Conservation (phyloP, 2,888 invertebrate genomes). For the Lepetodrilus schrolli region DNA sequence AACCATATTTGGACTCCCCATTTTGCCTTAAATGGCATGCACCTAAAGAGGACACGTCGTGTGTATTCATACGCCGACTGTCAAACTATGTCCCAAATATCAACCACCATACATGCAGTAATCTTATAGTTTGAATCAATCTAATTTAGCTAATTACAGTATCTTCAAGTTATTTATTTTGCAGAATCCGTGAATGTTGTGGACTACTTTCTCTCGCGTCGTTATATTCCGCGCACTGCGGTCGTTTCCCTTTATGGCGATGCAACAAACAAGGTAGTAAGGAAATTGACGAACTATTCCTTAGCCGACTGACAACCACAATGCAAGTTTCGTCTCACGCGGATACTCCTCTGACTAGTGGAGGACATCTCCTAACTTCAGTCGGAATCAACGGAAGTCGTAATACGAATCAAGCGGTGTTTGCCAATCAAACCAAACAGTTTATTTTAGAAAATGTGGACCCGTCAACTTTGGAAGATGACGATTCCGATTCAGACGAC, state of each 20-base stretch:
- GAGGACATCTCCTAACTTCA: constrained; percentile 40
- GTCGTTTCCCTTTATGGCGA: constrained; percentile 49
- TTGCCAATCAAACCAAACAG: constrained; percentile 47
- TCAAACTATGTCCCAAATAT: constrained; percentile 22
- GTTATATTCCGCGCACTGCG: background rate
- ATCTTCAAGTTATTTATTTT: background rate
- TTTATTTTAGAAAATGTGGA: constrained; percentile 65
- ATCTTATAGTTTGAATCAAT: no score
- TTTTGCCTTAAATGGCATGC: constrained; percentile 59
- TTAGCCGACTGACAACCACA: constrained; percentile 43
- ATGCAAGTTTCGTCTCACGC: constrained; percentile 39
- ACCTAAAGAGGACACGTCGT: constrained; percentile 20
- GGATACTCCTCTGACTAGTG: constrained; percentile 33
- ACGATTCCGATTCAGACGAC: constrained; percentile 56
- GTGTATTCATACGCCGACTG: constrained; percentile 31
- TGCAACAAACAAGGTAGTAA: constrained; percentile 47
- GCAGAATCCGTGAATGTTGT: background rate
- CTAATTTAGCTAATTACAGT: no score
- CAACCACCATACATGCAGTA: background rate
- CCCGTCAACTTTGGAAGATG: constrained; percentile 58
- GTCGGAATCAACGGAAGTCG: constrained; percentile 55
- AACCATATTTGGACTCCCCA: constrained; percentile 72
- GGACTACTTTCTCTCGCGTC: constrained; percentile 40
- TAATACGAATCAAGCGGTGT: constrained; percentile 47
- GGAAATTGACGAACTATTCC: constrained; percentile 49